These are phyloP conservation scores for Ectobius pallidus DNA, from an alignment of 2,888 invertebrate species.

Conservation along the genomic window DNA sequence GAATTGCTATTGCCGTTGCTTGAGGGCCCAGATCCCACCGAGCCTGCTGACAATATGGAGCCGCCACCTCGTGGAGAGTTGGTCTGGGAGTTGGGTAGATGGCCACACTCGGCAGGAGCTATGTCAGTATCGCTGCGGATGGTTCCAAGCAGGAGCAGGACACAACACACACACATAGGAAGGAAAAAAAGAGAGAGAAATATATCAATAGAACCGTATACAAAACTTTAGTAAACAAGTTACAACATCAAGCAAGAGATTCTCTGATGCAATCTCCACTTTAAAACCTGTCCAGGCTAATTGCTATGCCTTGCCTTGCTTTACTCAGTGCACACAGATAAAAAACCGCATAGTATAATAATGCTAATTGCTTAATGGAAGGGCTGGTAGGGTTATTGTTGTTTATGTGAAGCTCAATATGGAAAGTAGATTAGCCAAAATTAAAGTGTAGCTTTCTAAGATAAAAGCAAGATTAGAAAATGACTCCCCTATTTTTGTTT, in stretches of 20 bases:
- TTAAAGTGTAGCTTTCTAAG: no score
- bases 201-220: slow-evolving; percentile 10
- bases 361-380: no score
- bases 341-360: no score
- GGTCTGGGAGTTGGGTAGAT: slow-evolving; percentile 55
- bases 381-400: no score
- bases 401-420: no score
- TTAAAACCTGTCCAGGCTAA: no score
- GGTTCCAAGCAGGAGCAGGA: not conserved
- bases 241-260: not conserved
- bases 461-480: no score
- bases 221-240: not conserved
- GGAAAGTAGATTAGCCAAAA: no score
- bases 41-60: slow-evolving; percentile 22
- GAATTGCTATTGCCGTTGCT: slow-evolving; percentile 41
- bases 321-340: no score
- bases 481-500: no score
- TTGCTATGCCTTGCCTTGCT: no score
- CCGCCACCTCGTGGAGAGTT: slow-evolving; percentile 45
- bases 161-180: slow-evolving; percentile 15
- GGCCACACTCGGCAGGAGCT: slow-evolving; percentile 55
- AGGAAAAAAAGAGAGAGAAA: slow-evolving; percentile 17
- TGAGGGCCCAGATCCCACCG: slow-evolving; percentile 31
- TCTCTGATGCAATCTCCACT: no score
- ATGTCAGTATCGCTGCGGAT: slow-evolving; percentile 54